These are phyloP conservation scores for Acronicta aceris DNA, from an alignment of 2,888 invertebrate genomes.

Conservation along the genomic window DNA sequence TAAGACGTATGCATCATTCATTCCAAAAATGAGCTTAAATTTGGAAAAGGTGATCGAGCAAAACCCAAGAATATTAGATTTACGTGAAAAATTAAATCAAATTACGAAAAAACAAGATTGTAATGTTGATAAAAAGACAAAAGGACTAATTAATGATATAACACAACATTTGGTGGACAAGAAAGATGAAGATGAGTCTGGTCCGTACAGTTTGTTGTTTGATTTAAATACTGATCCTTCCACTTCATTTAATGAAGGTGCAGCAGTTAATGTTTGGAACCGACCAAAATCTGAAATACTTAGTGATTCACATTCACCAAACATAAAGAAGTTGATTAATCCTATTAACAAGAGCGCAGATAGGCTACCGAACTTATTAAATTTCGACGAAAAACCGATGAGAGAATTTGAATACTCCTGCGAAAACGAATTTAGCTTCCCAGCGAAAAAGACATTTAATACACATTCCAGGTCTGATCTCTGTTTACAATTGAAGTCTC, in stretches of 20 bases:
- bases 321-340: constrained; percentile 63
- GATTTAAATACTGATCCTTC: constrained; percentile 83
- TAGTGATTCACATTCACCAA: constrained; percentile 60
- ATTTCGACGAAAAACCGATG: constrained; percentile 84
- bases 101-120: constrained; percentile 83
- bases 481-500: constrained; percentile 82
- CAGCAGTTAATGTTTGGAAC: constrained; percentile 68
- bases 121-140: constrained; percentile 81
- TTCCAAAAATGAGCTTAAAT: constrained; percentile 84
- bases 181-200: constrained; percentile 86
- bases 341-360: constrained; percentile 75
- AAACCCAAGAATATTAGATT: constrained; percentile 84
- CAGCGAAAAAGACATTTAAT: constrained; percentile 75
- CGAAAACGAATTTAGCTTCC: constrained; percentile 77
- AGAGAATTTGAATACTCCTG: constrained; percentile 87
- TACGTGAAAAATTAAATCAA: constrained; percentile 83
- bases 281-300: constrained; percentile 65
- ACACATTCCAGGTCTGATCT: constrained; percentile 85
- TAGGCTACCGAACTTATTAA: constrained; percentile 80
- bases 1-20: constrained; percentile 79
- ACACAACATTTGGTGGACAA: constrained; percentile 83
- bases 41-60: constrained; percentile 82
- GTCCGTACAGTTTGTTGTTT: constrained; percentile 90
- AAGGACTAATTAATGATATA: constrained; percentile 81
- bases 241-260: constrained; percentile 69